phyloP scores from a whole-genome alignment of 2,888 invertebrate genomes.

The Tenthredo mesomela region DNA sequence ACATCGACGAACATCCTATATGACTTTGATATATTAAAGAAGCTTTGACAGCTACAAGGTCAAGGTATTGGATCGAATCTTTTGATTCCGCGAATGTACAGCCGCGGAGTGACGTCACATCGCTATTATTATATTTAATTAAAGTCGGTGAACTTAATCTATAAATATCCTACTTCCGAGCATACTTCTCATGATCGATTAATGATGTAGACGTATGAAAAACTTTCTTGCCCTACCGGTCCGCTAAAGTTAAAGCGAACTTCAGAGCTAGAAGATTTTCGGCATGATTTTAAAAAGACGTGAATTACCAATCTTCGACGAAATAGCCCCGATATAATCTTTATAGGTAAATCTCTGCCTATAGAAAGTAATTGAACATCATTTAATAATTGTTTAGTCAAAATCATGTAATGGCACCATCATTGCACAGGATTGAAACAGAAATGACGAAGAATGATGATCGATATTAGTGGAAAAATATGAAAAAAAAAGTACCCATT shows the following conservation, averaged over 20 bases:
- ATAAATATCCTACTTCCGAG: constrained; percentile 58
- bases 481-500: background rate
- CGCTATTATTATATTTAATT: background rate
- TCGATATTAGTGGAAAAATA: background rate
- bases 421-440: background rate
- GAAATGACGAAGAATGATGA: background rate
- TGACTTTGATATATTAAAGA: background rate
- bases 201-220: background rate
- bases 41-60: constrained; percentile 16
- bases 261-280: background rate
- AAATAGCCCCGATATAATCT: background rate
- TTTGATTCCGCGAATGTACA: background rate
- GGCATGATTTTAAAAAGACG: background rate
- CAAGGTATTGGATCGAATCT: background rate
- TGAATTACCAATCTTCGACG: background rate
- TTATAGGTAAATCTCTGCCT: background rate
- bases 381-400: background rate
- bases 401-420: background rate
- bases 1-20: background rate
- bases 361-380: background rate
- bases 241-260: background rate
- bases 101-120: too few relatives aligned
- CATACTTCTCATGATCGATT: constrained; percentile 25
- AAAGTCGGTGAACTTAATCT: constrained; percentile 60
- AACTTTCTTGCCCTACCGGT: background rate